phyloP scores from a whole-genome alignment of 1,140 invertebrate species.

The Neomicropteryx cornuta region DNA sequence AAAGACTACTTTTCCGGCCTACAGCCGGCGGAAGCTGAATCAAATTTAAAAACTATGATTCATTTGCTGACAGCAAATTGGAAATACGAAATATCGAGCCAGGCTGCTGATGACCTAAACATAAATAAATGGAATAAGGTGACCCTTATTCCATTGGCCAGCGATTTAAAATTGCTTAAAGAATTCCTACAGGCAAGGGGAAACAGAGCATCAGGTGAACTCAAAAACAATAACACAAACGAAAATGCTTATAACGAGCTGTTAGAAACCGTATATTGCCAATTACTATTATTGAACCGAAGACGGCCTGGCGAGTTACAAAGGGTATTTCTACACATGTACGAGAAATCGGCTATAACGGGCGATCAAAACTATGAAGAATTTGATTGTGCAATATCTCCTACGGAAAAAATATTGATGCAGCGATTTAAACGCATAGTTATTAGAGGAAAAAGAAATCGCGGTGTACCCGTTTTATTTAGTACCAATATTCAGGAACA shows the following conservation, averaged over 20 bases:
- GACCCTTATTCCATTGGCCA: slow-evolving; percentile 16
- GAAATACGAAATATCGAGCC: slow-evolving; percentile 21
- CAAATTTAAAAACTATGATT: slow-evolving; percentile 19
- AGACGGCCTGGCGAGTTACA: slow-evolving; percentile 12
- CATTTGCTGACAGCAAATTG: slow-evolving; percentile 19
- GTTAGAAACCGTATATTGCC: slow-evolving; percentile 12
- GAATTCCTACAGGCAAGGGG: slow-evolving; percentile 7
- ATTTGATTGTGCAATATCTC: neutral
- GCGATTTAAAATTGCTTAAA: slow-evolving; percentile 15
- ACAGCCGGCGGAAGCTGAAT: slow-evolving; percentile 13
- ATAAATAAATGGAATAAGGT: slow-evolving; percentile 17
- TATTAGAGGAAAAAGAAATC: too few species aligned
- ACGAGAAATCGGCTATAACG: neutral
- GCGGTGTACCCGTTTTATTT: too few species aligned
- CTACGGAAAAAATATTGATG: neutral
- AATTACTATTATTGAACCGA: slow-evolving; percentile 13
- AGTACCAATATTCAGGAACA: too few species aligned
- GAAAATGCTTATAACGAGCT: slow-evolving; percentile 5
- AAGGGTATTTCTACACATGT: slow-evolving; percentile 5
- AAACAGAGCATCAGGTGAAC: neutral
- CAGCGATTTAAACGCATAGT: neutral
- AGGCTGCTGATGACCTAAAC: slow-evolving; percentile 15
- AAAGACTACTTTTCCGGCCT: slow-evolving; percentile 2
- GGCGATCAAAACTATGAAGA: neutral
- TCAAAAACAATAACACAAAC: neutral